Evolutionary conservation across 2,113 vertebrate genomes (phyloP).

Genomic region (Sorex araneus): DNA sequence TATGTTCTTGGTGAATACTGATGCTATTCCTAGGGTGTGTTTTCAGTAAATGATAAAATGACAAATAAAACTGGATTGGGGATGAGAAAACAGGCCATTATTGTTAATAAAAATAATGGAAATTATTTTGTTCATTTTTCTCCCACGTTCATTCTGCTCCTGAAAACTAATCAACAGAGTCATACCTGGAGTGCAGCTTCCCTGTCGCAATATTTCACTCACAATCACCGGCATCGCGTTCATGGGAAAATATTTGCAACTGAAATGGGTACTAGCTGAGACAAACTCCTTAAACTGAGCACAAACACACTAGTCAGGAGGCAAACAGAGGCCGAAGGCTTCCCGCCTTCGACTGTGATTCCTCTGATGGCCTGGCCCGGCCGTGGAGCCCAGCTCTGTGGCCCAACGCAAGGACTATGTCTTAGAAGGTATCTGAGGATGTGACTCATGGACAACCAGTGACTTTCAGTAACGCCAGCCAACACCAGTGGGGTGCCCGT

Average conservation of each 20-base stretch:
- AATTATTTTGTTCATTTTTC: constrained; percentile 16
- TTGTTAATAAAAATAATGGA: not conserved
- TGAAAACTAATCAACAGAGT: not conserved
- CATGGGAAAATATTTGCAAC: not conserved
- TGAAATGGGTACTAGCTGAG: not conserved
- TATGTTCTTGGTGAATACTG: not conserved
- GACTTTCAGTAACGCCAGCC: not conserved
- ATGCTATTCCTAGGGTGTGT: not conserved
- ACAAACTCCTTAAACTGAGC: not conserved
- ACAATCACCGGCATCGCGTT: not conserved
- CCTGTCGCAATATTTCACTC: not conserved
- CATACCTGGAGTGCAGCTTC: not conserved
- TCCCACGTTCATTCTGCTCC: constrained; percentile 12
- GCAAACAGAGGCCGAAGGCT: not conserved
- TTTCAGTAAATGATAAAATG: constrained; percentile 20
- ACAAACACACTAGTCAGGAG: not conserved
- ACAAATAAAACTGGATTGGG: not conserved
- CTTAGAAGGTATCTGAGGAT: not conserved
- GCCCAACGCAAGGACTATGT: not conserved
- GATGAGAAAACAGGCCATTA: constrained; percentile 7
- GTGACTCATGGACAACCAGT: not conserved
- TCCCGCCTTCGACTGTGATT: not conserved
- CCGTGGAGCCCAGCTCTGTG: too few species aligned
- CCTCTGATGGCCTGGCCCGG: not conserved
- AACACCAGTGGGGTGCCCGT: not conserved